Conservation (phyloP, 2,888 invertebrate species). For the Nematopogon swammerdamellus region DNA sequence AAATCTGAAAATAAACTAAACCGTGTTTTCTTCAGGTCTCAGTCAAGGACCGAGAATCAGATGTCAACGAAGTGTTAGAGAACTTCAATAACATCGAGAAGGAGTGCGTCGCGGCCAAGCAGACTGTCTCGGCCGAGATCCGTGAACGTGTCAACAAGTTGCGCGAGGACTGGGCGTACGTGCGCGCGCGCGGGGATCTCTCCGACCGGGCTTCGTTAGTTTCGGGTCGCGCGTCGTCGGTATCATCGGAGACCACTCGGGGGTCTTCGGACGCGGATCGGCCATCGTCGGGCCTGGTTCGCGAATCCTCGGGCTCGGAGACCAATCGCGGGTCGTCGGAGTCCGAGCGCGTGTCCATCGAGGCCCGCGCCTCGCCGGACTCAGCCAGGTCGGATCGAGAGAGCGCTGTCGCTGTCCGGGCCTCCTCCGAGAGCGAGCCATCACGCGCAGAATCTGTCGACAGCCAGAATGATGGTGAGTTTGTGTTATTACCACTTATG, state of each 20-base stretch:
- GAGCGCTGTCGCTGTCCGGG: constrained; percentile 1
- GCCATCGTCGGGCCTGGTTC: constrained; percentile 1
- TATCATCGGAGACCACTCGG: constrained; percentile 1
- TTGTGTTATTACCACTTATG: too few species aligned
- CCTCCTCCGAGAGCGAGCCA: constrained; percentile 1
- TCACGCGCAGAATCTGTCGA: constrained; percentile 16
- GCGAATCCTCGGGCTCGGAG: constrained; percentile 3
- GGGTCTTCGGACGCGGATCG: constrained; percentile 1
- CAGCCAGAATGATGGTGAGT: constrained; percentile 24
- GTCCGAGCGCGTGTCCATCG: constrained; percentile 2
- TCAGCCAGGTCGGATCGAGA: neutral
- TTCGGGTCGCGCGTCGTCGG: neutral
- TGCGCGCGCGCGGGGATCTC: constrained; percentile 13
- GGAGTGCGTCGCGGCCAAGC: constrained; percentile 33
- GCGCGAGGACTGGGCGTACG: constrained; percentile 47
- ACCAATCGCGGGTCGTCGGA: neutral
- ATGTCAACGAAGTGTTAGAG: constrained; percentile 60
- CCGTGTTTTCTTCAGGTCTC: constrained; percentile 35
- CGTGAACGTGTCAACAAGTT: constrained; percentile 47
- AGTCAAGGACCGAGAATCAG: constrained; percentile 53
- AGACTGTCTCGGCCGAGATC: constrained; percentile 22
- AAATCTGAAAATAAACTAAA: too few species aligned
- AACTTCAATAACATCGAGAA: constrained; percentile 62
- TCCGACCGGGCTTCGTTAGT: neutral
- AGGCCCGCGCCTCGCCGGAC: neutral